Evolutionary conservation across 2,797 vertebrate species (phyloP), one percentile per base, ranked within the genome.

Genomic region (Oreochromis grahami): DNA sequence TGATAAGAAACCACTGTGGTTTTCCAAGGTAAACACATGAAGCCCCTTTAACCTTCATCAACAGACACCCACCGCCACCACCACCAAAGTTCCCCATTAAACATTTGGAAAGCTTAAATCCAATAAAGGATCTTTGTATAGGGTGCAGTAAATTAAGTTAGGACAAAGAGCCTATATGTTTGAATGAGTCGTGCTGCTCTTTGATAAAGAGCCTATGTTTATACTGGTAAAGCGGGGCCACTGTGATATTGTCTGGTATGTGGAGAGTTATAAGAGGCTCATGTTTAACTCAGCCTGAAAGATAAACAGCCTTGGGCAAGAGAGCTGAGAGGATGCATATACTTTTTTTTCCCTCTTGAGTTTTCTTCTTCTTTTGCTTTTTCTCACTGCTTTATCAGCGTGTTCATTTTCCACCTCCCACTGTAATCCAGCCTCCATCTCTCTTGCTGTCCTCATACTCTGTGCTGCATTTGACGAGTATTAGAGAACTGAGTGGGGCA

Each of bases 241-340:
- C 93, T 91, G 92, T 93, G 94, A 96, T 95, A 95, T 95, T 94
- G 93, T 95, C 94, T 95, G 95, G 95, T 94, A 96, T 96, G 95
- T 87, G 89, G 87, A 92, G 95, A 92, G 91, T 93, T 91, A 91
- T 93, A 95, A 94, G 93, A 89, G 93, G 92, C 93, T 93, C 90
- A 91, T 76, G 92, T 95, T 95, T 94, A 95, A 96, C 95, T 94
- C 93, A 93, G 94, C 94, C 93, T 95, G 88, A 81, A 93, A 91
- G 93, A 95, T 89, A 94, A 96, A 96, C 93, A 95, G 89, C 94
- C 90, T 36, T 19, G 34, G 85, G 93, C 91, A 58, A 76, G 89
- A 93, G 88, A 78, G 53, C 91, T 60, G 48, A 87, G 86, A 91
- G 80, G 87, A 93, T 92, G 91, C 82, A 5, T 86, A 87, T 85